These are phyloP conservation scores for Paraplagusia blochii DNA, from an alignment of 2,113 vertebrate genomes.

Conservation along the genomic window DNA sequence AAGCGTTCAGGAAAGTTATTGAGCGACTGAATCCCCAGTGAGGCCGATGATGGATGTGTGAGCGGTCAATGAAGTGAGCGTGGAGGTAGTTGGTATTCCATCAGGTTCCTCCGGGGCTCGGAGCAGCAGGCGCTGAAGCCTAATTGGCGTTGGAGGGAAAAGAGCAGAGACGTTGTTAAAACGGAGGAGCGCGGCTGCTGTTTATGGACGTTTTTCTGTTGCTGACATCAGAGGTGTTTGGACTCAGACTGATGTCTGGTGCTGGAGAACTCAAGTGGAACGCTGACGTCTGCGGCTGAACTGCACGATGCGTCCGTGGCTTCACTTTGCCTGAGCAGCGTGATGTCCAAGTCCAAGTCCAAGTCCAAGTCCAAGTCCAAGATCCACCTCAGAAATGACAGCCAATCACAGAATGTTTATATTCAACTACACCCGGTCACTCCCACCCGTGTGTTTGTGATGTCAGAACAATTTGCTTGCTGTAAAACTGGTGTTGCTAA, in stretches of 20 bases:
- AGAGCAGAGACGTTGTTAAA: slow-evolving; percentile 14
- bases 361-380: no score
- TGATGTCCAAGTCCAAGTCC: no score
- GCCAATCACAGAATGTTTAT: no score
- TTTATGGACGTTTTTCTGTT: slow-evolving; percentile 2
- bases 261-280: background rate
- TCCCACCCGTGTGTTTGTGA: no score
- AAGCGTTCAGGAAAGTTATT: slow-evolving; percentile 52
- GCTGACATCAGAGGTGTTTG: background rate
- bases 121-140: slow-evolving; percentile 47
- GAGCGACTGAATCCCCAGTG: slow-evolving; percentile 51
- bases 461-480: no score
- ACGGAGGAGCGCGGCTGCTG: slow-evolving; percentile 2
- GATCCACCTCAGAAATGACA: no score
- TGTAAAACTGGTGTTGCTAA: no score
- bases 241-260: slow-evolving; percentile 9
- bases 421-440: no score
- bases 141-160: slow-evolving; percentile 48
- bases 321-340: no score
- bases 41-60: slow-evolving; percentile 60
- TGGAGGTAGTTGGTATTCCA: slow-evolving; percentile 66
- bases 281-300: no score
- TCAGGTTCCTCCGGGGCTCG: slow-evolving; percentile 55
- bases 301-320: no score
- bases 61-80: slow-evolving; percentile 57